Percentiles rank a stretch among this genome's conserved stretches.
Evolutionary conservation across 2,113 vertebrate genomes (phyloP).

Genomic region (Myanophis thanlyinensis): DNA sequence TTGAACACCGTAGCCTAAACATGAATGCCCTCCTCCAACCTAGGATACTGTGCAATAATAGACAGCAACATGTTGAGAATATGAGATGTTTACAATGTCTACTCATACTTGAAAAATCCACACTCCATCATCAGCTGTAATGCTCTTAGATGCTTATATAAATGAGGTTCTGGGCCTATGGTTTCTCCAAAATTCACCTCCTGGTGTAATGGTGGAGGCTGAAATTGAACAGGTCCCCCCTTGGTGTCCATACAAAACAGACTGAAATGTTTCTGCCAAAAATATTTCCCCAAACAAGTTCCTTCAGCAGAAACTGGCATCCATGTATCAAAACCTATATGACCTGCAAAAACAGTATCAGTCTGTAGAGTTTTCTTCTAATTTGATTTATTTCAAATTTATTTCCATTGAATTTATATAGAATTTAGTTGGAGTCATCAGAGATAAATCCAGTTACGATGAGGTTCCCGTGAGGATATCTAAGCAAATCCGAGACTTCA

Average conservation of each 20-base stretch:
- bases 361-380: not conserved
- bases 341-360: not conserved
- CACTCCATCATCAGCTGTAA: not conserved
- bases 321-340: not conserved
- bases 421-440: not conserved
- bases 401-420: not conserved
- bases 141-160: not conserved
- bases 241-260: not conserved
- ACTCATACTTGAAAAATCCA: not conserved
- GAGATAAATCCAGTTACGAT: not conserved
- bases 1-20: not conserved
- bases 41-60: not conserved
- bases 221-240: not conserved
- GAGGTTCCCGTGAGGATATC: not conserved
- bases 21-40: not conserved
- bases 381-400: not conserved
- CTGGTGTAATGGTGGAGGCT: not conserved
- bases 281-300: not conserved
- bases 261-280: not conserved
- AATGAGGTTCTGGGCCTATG: not conserved
- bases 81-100: not conserved
- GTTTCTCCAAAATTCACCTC: not conserved
- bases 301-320: not conserved
- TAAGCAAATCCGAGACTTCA: not conserved
- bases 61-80: not conserved